Conservation (phyloP, 1,140 invertebrate genomes). For the Tyrophagus putrescentiae region DNA sequence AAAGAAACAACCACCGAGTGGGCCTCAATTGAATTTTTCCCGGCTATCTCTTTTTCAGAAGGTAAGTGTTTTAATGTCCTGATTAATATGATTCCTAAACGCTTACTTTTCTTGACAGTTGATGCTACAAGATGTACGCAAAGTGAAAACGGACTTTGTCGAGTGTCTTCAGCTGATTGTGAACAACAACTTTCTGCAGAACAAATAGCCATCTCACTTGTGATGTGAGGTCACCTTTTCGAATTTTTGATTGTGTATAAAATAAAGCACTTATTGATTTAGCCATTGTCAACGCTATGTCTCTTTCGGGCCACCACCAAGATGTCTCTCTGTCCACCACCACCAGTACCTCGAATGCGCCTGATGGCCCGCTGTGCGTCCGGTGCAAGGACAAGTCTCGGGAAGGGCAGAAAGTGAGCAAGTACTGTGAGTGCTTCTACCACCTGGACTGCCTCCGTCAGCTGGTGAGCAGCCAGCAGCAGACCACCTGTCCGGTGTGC, state of each 20-base stretch:
- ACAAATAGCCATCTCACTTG: background rate
- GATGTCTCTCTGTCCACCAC: too few relatives aligned
- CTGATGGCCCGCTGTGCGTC: too few relatives aligned
- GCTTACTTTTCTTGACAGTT: background rate
- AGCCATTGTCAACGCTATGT: too few relatives aligned
- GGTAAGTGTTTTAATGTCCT: too few relatives aligned
- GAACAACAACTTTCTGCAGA: background rate
- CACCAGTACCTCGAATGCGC: too few relatives aligned
- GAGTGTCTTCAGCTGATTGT: background rate
- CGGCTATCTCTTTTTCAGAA: conserved; percentile 14
- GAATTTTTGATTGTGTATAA: too few relatives aligned
- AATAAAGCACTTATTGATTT: too few relatives aligned
- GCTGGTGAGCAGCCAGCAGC: background rate
- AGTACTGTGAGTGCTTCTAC: conserved; percentile 2
- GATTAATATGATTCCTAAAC: too few relatives aligned
- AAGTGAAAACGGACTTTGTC: background rate
- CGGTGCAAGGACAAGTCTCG: too few relatives aligned
- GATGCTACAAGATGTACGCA: conserved; percentile 13
- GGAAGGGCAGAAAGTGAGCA: background rate
- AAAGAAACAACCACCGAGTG: background rate
- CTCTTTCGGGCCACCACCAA: too few relatives aligned
- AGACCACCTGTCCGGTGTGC: background rate
- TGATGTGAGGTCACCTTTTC: too few relatives aligned
- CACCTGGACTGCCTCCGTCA: background rate
- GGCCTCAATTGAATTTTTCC: background rate